Base-by-base conservation (phyloP, 2,797 vertebrate genomes). In the Artibeus jamaicensis region DNA sequence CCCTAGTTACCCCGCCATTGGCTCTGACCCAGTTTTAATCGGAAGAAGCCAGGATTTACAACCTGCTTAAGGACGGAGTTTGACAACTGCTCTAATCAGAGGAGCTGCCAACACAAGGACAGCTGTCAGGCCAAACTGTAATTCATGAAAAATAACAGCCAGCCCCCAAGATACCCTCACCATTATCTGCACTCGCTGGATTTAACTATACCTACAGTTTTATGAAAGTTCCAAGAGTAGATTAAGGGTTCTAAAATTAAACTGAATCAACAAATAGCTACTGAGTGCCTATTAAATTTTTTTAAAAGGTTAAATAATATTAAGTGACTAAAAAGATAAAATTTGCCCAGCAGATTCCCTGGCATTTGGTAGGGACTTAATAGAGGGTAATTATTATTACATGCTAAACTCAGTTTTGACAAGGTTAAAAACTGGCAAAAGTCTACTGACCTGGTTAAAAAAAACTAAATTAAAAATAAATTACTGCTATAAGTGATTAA, bases 31-130 rank as follows among this genome's bases (percentile, higher is more conserved):
- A 97, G 95, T 96, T 98, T 97, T 98, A 50, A 97, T 98, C 93
- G 97, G 98, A 98, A 98, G 97, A 96, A 98, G 98, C 95, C 91
- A 97, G 98, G 98, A 99, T 99, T 99, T 98, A 98, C 97, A 98
- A 96, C 98, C 98, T 83, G 6, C 96, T 92, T 97, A 98, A 98
- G 97, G 98, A 98, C 96, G 98, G 94, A 95, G 97, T 98, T 98
- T 98, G 98, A 98, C 98, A 98, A 97, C 11, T 94, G 97, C 97
- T 98, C 97, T 98, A 98, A 99, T 99, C 98, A 98, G 97, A 97
- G 98, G 98, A 98, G 98, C 98, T 98, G 98, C 98, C 98, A 98
- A 97, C 97, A 96, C 98, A 98, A 98, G 98, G 98, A 98, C 98
- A 98, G 98, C 98, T 98, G 98, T 98, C 98, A 98, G 97, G 95